A percentile compares a stretch with the other conserved stretches of the same genome.
Evolutionary conservation across 53 echinoderm and acorn worm genomes (phyloP).

Genomic region (Mesocentrotus franciscanus): DNA sequence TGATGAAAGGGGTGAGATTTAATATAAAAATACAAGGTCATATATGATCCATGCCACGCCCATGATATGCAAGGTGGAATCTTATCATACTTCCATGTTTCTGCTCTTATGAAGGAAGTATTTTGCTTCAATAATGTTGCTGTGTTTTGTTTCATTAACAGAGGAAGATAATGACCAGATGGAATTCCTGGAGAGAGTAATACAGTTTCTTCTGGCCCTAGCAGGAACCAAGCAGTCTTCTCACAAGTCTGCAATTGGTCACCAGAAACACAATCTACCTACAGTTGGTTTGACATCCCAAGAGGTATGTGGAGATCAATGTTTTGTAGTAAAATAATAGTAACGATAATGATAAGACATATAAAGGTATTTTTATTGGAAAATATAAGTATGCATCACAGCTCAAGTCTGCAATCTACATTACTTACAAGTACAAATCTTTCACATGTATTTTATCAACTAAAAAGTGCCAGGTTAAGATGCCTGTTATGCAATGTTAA

Average conservation of each 20-base stretch:
- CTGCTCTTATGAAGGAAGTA: background rate
- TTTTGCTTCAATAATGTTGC: background rate
- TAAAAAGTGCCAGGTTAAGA: too few species aligned
- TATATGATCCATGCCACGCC: background rate
- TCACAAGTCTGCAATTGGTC: slow-evolving; percentile 25
- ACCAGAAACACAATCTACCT: slow-evolving; percentile 47
- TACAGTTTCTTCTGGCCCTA: slow-evolving; percentile 29
- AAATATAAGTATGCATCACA: too few species aligned
- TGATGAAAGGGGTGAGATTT: background rate
- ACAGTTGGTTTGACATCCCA: slow-evolving; percentile 7
- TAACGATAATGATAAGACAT: too few species aligned
- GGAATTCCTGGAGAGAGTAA: slow-evolving; percentile 9
- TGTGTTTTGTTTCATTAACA: background rate
- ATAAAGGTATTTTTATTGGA: too few species aligned
- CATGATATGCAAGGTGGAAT: background rate
- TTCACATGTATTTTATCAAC: too few species aligned
- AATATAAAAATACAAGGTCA: background rate
- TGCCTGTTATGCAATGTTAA: too few species aligned
- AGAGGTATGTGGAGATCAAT: slow-evolving; percentile 16
- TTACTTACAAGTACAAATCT: too few species aligned
- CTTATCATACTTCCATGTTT: background rate
- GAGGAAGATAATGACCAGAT: background rate
- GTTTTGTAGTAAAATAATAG: background rate
- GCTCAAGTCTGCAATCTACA: too few species aligned
- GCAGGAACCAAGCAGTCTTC: slow-evolving; percentile 37